Conservation (phyloP, 2,888 invertebrate species). For the Pseudanteris insignis region DNA sequence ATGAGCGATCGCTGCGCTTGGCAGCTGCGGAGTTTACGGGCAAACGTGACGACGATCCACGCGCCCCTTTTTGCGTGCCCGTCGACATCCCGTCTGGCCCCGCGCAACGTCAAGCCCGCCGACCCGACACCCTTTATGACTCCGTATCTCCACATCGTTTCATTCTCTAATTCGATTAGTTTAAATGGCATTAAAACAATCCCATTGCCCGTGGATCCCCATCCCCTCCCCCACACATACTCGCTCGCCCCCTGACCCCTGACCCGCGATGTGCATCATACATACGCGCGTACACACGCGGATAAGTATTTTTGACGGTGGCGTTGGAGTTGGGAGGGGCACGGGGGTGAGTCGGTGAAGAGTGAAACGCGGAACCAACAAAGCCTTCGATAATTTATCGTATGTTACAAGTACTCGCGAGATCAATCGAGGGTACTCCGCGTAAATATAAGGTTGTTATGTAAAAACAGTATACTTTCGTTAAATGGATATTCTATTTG, state of each 20-base stretch:
- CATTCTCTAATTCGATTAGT: constrained; percentile 70
- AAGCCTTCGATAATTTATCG: no score
- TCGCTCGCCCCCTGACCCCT: no score
- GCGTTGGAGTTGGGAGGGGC: background rate
- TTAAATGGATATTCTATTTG: no score
- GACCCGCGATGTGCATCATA: constrained; percentile 38
- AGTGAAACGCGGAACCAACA: no score
- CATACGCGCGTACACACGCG: constrained; percentile 23
- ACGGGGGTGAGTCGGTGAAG: no score
- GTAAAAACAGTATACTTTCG: no score
- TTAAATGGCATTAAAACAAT: constrained; percentile 72
- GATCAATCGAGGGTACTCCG: no score
- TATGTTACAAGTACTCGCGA: no score
- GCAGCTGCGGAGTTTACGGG: constrained; percentile 65
- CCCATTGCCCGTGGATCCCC: constrained; percentile 69
- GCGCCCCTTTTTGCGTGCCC: constrained; percentile 57
- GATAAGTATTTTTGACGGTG: constrained; percentile 16
- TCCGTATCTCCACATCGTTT: constrained; percentile 62
- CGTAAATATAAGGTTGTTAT: no score
- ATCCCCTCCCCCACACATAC: no score
- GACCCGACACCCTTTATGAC: constrained; percentile 52
- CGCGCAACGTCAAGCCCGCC: constrained; percentile 34
- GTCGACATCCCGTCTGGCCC: constrained; percentile 1
- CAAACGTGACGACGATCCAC: constrained; percentile 52
- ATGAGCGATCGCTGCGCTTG: constrained; percentile 65